phyloP scores from a whole-genome alignment of 2,113 vertebrate genomes.

The Odobenus rosmarus region DNA sequence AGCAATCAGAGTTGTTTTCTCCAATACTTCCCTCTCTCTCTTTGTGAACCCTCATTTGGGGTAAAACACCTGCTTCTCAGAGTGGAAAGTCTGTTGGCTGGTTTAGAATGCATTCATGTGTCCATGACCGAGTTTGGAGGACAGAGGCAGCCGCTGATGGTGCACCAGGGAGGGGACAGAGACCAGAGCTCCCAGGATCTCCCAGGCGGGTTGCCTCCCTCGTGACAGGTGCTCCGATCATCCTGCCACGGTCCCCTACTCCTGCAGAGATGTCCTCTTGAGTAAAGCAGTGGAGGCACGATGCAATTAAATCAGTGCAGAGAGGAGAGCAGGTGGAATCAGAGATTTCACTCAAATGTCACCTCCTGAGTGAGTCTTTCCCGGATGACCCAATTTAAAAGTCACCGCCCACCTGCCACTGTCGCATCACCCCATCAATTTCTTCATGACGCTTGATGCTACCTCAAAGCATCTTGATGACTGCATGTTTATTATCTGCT shows the following conservation, averaged over 20 bases:
- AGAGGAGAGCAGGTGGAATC: background rate
- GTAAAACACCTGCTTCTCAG: background rate
- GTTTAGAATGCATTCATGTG: rapidly evolving
- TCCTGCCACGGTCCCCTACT: background rate
- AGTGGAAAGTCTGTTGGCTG: background rate
- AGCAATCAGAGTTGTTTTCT: conserved; percentile 36
- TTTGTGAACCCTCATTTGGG: background rate
- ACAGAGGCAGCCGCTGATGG: background rate
- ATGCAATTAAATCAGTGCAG: background rate
- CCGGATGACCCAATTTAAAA: background rate
- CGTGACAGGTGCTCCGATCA: too few relatives aligned
- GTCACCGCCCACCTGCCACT: background rate
- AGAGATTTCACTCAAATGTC: background rate
- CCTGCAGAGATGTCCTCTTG: background rate
- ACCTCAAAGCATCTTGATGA: background rate
- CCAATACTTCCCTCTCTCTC: background rate
- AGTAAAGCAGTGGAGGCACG: background rate
- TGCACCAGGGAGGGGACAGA: background rate
- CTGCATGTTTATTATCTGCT: background rate
- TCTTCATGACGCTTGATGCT: background rate
- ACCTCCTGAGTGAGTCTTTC: background rate
- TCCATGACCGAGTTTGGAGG: background rate
- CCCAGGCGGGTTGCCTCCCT: background rate
- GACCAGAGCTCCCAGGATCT: background rate
- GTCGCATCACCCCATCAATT: background rate